These are phyloP conservation scores for Hyles euphorbiae DNA, from an alignment of 1,140 invertebrate species.

Conservation along the genomic window DNA sequence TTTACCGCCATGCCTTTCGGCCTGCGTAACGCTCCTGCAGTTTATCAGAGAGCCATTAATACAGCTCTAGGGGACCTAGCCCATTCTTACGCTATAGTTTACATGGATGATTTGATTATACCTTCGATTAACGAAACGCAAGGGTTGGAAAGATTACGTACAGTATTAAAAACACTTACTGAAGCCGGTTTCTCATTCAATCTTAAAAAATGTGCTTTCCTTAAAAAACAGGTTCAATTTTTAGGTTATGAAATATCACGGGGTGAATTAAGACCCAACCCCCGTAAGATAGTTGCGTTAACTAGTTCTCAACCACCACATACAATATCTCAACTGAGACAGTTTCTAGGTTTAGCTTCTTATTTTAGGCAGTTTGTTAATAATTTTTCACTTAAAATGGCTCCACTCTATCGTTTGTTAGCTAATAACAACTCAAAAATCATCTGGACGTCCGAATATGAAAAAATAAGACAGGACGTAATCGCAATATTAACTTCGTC, in stretches of 20 bases:
- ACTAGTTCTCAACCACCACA: not conserved
- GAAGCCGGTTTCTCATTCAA: conserved; percentile 18
- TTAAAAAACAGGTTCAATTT: conserved; percentile 9
- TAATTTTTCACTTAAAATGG: too few relatives aligned
- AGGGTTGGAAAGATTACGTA: conserved; percentile 8
- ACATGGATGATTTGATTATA: conserved; percentile 19
- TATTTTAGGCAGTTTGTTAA: too few relatives aligned
- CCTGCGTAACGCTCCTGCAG: conserved; percentile 37
- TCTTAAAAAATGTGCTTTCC: conserved; percentile 14
- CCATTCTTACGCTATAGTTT: conserved; percentile 6
- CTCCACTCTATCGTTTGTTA: not conserved
- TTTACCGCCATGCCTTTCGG: conserved; percentile 40
- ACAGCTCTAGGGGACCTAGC: conserved; percentile 31
- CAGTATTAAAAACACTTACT: conserved; percentile 11
- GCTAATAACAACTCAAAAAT: too few relatives aligned
- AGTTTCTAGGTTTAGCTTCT: too few relatives aligned
- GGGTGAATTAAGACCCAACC: conserved; percentile 4
- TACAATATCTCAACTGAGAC: too few relatives aligned
- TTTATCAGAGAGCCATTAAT: conserved; percentile 51
- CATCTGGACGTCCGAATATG: too few relatives aligned
- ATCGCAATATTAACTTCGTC: too few relatives aligned
- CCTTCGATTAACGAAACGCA: conserved; percentile 4
- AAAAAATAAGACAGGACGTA: too few relatives aligned
- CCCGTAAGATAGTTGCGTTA: not conserved
- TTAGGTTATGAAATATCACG: conserved; percentile 7